Percentiles rank a stretch among this genome's conserved stretches.
These are phyloP conservation scores for Crepidodera aurea DNA, from an alignment of 2,888 invertebrate species.

Conservation along the genomic window DNA sequence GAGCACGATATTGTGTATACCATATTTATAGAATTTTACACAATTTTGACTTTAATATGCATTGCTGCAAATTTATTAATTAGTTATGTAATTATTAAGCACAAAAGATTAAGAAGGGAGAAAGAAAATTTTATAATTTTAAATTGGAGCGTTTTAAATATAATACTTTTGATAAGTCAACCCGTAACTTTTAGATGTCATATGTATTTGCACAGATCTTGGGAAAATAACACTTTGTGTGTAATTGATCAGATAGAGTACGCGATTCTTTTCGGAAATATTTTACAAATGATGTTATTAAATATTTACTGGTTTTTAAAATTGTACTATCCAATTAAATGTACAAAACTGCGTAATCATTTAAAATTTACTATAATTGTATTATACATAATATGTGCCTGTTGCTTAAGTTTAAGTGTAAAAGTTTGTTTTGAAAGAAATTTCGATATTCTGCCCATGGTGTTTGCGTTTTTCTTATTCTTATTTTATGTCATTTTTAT, in stretches of 20 bases:
- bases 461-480: not conserved
- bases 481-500: conserved; percentile 28
- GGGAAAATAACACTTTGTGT: not conserved
- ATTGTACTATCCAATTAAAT: conserved; percentile 17
- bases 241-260: conserved; percentile 4
- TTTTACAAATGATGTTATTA: conserved; percentile 11
- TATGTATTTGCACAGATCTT: not conserved
- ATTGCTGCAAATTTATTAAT: conserved; percentile 11
- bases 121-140: conserved; percentile 5
- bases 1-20: not conserved
- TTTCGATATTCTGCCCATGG: not conserved
- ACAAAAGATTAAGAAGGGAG: not conserved
- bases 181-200: not conserved
- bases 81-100: conserved; percentile 7
- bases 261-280: conserved; percentile 6
- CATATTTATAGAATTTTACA: not conserved
- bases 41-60: not conserved
- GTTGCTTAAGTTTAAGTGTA: not conserved
- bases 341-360: conserved; percentile 12
- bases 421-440: conserved; percentile 13
- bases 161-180: not conserved
- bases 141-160: not conserved
- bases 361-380: conserved; percentile 5
- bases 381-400: conserved; percentile 19
- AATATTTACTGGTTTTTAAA: conserved; percentile 26